Evolutionary conservation across 1,140 invertebrate genomes (phyloP).

Genomic region (Trichoplusia ni): DNA sequence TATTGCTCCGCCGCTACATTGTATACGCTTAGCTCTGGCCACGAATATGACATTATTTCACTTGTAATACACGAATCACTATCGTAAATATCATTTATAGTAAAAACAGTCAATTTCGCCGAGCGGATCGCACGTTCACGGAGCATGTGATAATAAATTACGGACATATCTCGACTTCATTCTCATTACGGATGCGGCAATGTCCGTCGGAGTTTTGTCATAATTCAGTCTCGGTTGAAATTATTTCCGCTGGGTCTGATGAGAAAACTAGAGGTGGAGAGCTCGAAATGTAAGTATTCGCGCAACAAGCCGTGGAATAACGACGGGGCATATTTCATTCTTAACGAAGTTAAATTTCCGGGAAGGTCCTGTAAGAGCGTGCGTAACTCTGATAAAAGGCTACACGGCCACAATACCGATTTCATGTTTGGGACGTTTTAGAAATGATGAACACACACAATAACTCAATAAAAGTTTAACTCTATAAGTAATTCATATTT

Average conservation of each 20-base stretch:
- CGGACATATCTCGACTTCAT: slow-evolving; percentile 75
- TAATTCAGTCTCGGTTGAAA: slow-evolving; percentile 81
- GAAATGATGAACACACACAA: slow-evolving; percentile 28
- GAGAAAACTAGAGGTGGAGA: slow-evolving; percentile 80
- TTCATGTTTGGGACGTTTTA: slow-evolving; percentile 53
- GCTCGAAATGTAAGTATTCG: slow-evolving; percentile 78
- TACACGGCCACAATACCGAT: slow-evolving; percentile 58
- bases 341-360: slow-evolving; percentile 80
- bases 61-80: slow-evolving; percentile 3
- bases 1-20: slow-evolving; percentile 37
- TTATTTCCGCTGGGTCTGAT: slow-evolving; percentile 80
- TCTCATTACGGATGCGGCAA: slow-evolving; percentile 79
- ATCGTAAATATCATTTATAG: slow-evolving; percentile 12
- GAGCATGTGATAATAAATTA: slow-evolving; percentile 76
- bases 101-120: slow-evolving; percentile 9
- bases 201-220: slow-evolving; percentile 79
- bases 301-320: slow-evolving; percentile 78
- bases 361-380: slow-evolving; percentile 70
- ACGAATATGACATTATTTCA: slow-evolving; percentile 20
- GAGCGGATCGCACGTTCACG: slow-evolving; percentile 34
- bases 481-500: not conserved
- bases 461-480: slow-evolving; percentile 6
- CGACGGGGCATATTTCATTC: slow-evolving; percentile 78
- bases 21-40: slow-evolving; percentile 36
- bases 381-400: slow-evolving; percentile 76